Percentiles rank a stretch among this genome's conserved stretches.
Conservation (phyloP, 2,113 vertebrate genomes). For the Halcyon senegalensis region DNA sequence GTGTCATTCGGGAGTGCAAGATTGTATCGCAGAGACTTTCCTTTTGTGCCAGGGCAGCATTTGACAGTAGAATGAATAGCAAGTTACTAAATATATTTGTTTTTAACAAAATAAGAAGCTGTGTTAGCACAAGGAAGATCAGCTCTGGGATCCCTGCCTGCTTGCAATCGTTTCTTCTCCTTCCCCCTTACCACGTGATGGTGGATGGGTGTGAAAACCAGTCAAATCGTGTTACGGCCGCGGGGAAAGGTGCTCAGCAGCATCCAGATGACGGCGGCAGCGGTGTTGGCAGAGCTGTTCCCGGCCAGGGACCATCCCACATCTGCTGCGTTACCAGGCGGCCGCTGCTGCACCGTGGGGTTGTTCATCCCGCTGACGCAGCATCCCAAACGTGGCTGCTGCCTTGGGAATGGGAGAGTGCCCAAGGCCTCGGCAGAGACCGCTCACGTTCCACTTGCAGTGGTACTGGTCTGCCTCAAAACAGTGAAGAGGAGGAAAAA, state of each 20-base stretch:
- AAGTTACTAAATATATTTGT: not conserved
- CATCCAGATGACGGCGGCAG: rapidly evolving
- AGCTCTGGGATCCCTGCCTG: not conserved
- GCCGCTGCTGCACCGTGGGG: rapidly evolving
- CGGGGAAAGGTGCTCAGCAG: not conserved
- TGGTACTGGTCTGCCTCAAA: not conserved
- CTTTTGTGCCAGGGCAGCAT: not conserved
- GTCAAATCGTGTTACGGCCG: rapidly evolving
- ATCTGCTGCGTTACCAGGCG: not conserved
- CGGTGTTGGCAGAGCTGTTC: not conserved
- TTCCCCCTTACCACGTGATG: rapidly evolving
- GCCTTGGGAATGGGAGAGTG: not conserved
- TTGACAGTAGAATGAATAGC: not conserved
- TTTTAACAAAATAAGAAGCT: not conserved
- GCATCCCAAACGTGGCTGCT: not conserved
- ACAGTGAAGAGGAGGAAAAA: not conserved
- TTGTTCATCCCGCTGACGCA: not conserved
- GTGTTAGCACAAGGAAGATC: not conserved
- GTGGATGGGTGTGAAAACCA: rapidly evolving
- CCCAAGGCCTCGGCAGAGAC: rapidly evolving
- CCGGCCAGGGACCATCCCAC: not conserved
- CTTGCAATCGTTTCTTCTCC: rapidly evolving
- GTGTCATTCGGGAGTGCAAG: not conserved
- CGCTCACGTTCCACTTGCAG: rapidly evolving
- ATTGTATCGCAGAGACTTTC: not conserved